Base-by-base conservation (phyloP, 2,113 vertebrate genomes). In the Myrmecophaga tridactyla region DNA sequence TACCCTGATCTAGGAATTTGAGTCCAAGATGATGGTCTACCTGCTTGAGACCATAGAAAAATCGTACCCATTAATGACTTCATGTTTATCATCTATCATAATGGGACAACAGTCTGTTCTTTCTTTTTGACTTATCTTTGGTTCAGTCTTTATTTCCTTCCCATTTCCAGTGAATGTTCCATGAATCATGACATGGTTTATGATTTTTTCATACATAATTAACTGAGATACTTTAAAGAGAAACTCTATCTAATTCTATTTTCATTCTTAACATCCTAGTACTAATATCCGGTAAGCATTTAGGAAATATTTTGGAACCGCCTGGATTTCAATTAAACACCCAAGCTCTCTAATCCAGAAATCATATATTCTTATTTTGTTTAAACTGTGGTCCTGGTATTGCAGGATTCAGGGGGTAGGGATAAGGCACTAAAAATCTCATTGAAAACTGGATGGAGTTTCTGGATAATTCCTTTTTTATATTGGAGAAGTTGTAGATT, bases 131-230 rank as follows among this genome's bases (percentile, higher is more conserved):
- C 21, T 60, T 83, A 15, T 75, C 34, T 93, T 2, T 93, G 29
- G 29, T 63, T 89, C 25, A 77, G 21, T 34, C 34, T 82, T 94
- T 36, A 89, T 91, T 94, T 86, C 25, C 29, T 85, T 72, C n/a
- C n/a, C 34, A 65, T 75, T 81, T 36, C 14, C 31, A 12, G 7
- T 89, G 51, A 76, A 53, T 51, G 23, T 69, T 86, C 36, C 27
- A n/a, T 25, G 11, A 92, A 81, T 36, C 3, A 75, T 67, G n/a
- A 89, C 31, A n/a, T 75, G 31, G 12, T 39, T 29, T 0, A 86
- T 63, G 5, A 56, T 53, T 46, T 94, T 63, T 75, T 62, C n/a
- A 39, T 67, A 46, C 46, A 48, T 62, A 60, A 20, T 75, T 36
- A 85, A 27, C 58, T 48, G 39, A 72, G 25, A 87, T 51, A 13